Evolutionary conservation across 2,113 vertebrate genomes (phyloP), one percentile per base, ranked within the genome.

Genomic region (Circaetus cinerascens): DNA sequence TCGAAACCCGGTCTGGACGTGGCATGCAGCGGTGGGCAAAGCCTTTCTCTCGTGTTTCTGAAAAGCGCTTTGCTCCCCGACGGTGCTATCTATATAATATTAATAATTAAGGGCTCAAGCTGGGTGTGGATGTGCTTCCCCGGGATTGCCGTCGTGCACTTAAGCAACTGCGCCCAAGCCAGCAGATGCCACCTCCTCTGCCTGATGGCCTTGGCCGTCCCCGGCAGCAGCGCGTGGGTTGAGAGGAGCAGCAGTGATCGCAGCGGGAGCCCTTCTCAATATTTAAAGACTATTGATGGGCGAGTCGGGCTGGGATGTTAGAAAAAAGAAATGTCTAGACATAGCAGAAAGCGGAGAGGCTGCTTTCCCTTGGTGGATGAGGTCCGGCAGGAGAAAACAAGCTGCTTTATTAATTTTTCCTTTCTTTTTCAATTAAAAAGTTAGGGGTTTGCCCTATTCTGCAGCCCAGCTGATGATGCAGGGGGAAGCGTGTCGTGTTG

Each of bases 241-340:
- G 3, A 8, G 67, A 59, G 53, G 62, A 86, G 84, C 10, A 4
- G 75, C 66, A 13, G 81, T 0, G 10, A 17, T 30, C 41, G 14
- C 90, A 56, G 81, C 21, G 0, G 89, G 91, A 87, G 75, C 55
- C 77, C 76, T 92, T 32, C 90, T 96, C 93, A 94, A 88, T 96
- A 95, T 94, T 96, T 93, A 96, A 93, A 95, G 51, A 80, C 22
- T 86, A 68, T 38, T 79, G 92, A 85, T 68, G 91, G 50, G 50
- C 2, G 4, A 51, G 77, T 32, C 1, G 0, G 83, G 79, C 63
- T 85, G 73, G 72, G 67, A 5, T 71, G 78, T 19, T n/a, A 6
- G 17, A 45, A 53, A 79, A 30, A 50, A 40, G 5, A 12, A 8
- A 27, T 36, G 93, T 91, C 93, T 88, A 79, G 92, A 88, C 41